Base-by-base conservation (phyloP, 2,888 invertebrate genomes). In the Atherix ibis region DNA sequence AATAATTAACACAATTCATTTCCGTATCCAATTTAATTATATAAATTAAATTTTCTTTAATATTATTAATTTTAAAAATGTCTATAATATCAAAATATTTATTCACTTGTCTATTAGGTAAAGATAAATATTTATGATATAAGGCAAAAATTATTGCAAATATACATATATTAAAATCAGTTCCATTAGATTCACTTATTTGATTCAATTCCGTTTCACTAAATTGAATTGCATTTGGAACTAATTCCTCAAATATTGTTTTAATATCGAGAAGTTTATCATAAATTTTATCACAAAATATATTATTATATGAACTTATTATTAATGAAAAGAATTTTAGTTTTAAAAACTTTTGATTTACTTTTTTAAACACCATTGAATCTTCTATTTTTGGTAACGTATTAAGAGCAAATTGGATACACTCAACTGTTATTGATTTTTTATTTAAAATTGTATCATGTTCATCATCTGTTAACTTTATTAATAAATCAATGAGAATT, bases 401-500 rank as follows among this genome's bases (percentile, higher is more conserved):
- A 2, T 60, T 53, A 5, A 59, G 40, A 0, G 51, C 51, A 43
- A 61, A 61, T 27, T 53, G 49, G 37, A 61, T 48, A 18, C 53
- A 49, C 2, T 50, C 46, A 5, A 55, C 46, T 24, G 54, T 55
- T 5, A 49, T 45, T 4, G 52, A 52, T 30, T 51, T 46, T 31
- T 49, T 46, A 16, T 45, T 45, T 4, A 58, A 41, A 17, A 45
- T 41, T 15, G 49, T 35, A 18, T 39, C 50, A 18, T 45, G 46
- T 39, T 60, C 62, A 16, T 49, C 48, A 16, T 40, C 39, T 27
- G 56, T 48, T 31, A 58, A 54, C 27, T 56, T 52, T 4, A 44
- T 44, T 1, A 60, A 42, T 24, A 59, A 31, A 31, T 56, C 48
- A 9, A 61, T 51, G 6, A 62, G 48, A 9, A 58, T 34, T 17